These are phyloP conservation scores for Menidia menidia DNA, from an alignment of 2,797 vertebrate genomes.

Conservation along the genomic window DNA sequence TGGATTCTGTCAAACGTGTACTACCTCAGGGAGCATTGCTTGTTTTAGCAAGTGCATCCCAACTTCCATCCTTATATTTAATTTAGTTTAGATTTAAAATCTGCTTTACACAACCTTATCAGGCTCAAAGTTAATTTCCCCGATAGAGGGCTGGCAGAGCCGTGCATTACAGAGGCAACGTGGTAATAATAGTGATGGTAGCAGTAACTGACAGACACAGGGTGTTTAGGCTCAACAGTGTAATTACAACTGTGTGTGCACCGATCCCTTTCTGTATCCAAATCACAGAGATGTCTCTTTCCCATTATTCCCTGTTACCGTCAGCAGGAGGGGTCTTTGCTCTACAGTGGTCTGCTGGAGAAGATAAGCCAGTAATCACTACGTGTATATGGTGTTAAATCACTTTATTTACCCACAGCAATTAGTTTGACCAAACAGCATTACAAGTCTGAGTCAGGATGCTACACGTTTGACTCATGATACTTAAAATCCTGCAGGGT, in stretches of 20 bases:
- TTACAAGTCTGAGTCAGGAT: conserved; percentile 33
- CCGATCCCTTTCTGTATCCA: conserved; percentile 41
- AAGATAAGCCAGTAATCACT: conserved; percentile 51
- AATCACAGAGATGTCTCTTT: conserved; percentile 44
- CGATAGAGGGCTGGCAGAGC: conserved; percentile 16
- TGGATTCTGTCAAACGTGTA: conserved; percentile 58
- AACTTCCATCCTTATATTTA: conserved; percentile 34
- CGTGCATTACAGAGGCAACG: conserved; percentile 29
- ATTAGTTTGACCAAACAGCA: conserved; percentile 36
- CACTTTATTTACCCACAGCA: conserved; percentile 47
- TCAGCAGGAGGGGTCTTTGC: conserved; percentile 39
- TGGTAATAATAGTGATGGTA: conserved; percentile 57
- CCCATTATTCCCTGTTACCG: conserved; percentile 46
- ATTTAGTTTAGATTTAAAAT: conserved; percentile 43
- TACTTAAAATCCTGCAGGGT: conserved; percentile 33
- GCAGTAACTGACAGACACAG: conserved; percentile 52
- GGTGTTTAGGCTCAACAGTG: conserved; percentile 50
- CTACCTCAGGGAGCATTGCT: conserved; percentile 45
- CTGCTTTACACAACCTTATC: conserved; percentile 14
- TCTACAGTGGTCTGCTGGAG: conserved; percentile 20
- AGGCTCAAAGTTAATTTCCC: conserved; percentile 28
- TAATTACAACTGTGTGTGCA: conserved; percentile 61
- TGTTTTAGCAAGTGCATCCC: conserved; percentile 42
- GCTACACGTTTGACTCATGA: conserved; percentile 39
- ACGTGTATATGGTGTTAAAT: conserved; percentile 35